These are phyloP conservation scores for Craniophora ligustri DNA, from an alignment of 2,888 invertebrate genomes.

Conservation along the genomic window DNA sequence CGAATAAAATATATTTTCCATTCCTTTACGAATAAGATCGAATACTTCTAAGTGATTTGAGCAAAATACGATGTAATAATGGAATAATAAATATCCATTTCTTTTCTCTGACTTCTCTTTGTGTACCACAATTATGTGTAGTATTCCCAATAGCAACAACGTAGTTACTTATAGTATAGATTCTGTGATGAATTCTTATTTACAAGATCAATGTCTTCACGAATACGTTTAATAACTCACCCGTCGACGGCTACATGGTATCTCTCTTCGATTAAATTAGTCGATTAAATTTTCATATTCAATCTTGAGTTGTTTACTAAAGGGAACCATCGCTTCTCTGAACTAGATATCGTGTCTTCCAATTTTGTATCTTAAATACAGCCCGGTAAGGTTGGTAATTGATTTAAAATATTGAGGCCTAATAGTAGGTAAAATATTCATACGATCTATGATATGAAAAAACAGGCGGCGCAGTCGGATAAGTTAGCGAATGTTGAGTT, in stretches of 20 bases:
- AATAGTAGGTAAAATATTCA: constrained; percentile 66
- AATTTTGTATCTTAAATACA: constrained; percentile 45
- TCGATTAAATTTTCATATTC: constrained; percentile 94
- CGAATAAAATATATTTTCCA: constrained; percentile 33
- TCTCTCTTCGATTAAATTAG: constrained; percentile 90
- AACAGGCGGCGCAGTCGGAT: constrained; percentile 10
- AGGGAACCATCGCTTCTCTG: constrained; percentile 78
- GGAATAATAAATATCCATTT: constrained; percentile 19
- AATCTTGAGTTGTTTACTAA: constrained; percentile 92
- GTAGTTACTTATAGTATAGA: constrained; percentile 10
- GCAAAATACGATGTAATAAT: constrained; percentile 8
- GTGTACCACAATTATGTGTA: not conserved
- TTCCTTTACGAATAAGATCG: constrained; percentile 12
- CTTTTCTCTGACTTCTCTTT: constrained; percentile 14
- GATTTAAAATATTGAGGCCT: not conserved
- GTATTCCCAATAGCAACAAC: constrained; percentile 6
- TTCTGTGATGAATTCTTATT: constrained; percentile 56
- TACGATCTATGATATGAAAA: constrained; percentile 66
- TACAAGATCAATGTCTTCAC: constrained; percentile 48
- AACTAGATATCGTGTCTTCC: constrained; percentile 39
- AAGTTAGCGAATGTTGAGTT: not conserved
- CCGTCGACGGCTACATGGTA: constrained; percentile 67
- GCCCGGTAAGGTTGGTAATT: constrained; percentile 37
- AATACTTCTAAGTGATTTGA: constrained; percentile 5
- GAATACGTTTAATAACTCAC: constrained; percentile 70